Percentiles rank a stretch among this genome's conserved stretches.
Conservation (phyloP, 2,113 vertebrate genomes). For the Papio anubis region DNA sequence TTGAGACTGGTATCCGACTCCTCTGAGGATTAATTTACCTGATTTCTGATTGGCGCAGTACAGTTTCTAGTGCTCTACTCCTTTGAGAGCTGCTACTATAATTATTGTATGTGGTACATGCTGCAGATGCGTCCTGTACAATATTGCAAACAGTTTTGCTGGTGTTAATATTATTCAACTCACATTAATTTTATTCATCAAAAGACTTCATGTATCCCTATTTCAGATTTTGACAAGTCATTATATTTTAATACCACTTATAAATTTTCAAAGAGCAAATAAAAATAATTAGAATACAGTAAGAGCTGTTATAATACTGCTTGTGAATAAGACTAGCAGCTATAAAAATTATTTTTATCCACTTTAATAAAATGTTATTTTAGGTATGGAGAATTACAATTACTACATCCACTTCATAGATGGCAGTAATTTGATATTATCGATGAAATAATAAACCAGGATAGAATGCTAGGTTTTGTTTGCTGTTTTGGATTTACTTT, state of each 20-base stretch:
- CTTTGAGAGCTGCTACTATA: conserved; percentile 51
- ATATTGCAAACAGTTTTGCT: conserved; percentile 49
- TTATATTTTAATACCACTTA: neutral
- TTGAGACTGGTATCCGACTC: conserved; percentile 63
- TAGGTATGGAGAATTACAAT: neutral
- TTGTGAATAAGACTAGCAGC: neutral
- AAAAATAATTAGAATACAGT: neutral
- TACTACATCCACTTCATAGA: neutral
- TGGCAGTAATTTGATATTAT: neutral
- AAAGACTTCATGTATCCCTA: neutral
- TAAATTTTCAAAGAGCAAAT: neutral
- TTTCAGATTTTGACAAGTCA: neutral
- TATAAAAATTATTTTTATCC: neutral
- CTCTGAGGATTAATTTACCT: conserved; percentile 80
- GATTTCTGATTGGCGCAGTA: conserved; percentile 52
- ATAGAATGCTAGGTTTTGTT: neutral
- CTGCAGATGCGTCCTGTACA: neutral
- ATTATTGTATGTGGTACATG: conserved; percentile 52
- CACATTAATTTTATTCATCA: neutral
- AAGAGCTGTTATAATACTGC: neutral
- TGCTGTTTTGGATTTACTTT: neutral
- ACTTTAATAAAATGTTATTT: neutral
- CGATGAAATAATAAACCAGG: neutral
- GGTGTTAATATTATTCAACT: conserved; percentile 29
- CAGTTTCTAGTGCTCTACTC: conserved; percentile 59